Conservation (phyloP, 2,797 vertebrate genomes). For the Betta splendens region DNA sequence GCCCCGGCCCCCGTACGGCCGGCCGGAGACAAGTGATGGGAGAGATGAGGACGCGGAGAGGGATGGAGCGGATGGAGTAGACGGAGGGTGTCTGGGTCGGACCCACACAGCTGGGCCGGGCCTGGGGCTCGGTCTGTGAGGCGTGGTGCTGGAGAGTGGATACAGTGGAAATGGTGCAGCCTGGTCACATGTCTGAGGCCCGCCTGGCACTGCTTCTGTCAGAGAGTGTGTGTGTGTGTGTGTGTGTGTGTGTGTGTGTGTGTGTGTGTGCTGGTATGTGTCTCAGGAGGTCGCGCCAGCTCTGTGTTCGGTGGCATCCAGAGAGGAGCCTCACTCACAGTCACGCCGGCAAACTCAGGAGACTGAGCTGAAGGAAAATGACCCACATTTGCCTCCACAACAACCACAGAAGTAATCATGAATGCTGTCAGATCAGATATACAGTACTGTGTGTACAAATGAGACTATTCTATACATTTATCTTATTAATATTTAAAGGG, state of each 20-base stretch:
- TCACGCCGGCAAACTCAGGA: slow-evolving; percentile 67
- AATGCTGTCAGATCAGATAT: slow-evolving; percentile 21
- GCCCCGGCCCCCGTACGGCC: slow-evolving; percentile 69
- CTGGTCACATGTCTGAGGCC: slow-evolving; percentile 75
- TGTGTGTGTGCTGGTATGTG: too few relatives aligned
- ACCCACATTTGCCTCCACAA: slow-evolving; percentile 79
- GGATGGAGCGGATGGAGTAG: slow-evolving; percentile 51
- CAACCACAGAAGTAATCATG: slow-evolving; percentile 36
- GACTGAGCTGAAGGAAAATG: slow-evolving; percentile 74
- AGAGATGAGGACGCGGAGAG: slow-evolving; percentile 61
- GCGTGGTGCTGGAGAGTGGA: slow-evolving; percentile 65
- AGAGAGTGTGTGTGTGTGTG: slow-evolving; percentile 40
- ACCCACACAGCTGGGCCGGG: too few relatives aligned
- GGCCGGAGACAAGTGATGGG: slow-evolving; percentile 69
- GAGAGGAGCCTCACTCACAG: slow-evolving; percentile 63
- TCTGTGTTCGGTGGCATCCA: slow-evolving; percentile 70
- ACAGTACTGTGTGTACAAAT: too few relatives aligned
- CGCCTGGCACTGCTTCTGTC: slow-evolving; percentile 78
- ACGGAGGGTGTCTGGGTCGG: slow-evolving; percentile 51
- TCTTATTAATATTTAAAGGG: slow-evolving; percentile 1
- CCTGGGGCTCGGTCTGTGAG: slow-evolving; percentile 64
- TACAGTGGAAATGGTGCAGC: slow-evolving; percentile 61
- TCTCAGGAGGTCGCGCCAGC: slow-evolving; percentile 62
- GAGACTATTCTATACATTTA: slow-evolving; percentile 9
- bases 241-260: slow-evolving; percentile 27